A percentile compares a stretch with the other conserved stretches of the same genome.
These are phyloP conservation scores for Epinephelus malabaricus DNA, from an alignment of 2,797 vertebrate species.

Conservation along the genomic window DNA sequence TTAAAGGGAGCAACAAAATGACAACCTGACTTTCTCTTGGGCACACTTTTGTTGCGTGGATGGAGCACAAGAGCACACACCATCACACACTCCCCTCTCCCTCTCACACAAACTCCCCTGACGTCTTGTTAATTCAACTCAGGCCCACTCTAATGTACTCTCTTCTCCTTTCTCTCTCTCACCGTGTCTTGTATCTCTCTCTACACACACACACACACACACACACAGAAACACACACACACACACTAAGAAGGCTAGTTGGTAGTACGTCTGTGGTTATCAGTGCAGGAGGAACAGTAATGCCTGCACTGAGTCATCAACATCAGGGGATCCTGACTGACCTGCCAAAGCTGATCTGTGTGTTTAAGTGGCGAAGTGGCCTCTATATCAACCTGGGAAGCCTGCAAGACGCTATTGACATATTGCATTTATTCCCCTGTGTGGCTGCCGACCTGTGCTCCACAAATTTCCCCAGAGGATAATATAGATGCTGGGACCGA, in stretches of 20 bases:
- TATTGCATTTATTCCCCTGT: slow-evolving; percentile 16
- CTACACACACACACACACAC: neutral
- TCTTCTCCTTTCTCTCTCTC: neutral
- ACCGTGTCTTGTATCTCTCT: neutral
- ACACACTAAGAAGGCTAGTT: neutral
- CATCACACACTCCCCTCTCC: slow-evolving; percentile 21
- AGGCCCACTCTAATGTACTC: slow-evolving; percentile 22
- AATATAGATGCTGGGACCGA: neutral
- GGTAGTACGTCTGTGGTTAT: slow-evolving; percentile 14
- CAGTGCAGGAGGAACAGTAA: slow-evolving; percentile 8
- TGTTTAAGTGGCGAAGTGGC: slow-evolving; percentile 38
- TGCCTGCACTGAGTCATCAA: slow-evolving; percentile 43
- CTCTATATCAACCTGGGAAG: slow-evolving; percentile 37
- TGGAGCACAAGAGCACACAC: neutral
- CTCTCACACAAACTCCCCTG: slow-evolving; percentile 41
- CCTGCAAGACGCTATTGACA: neutral
- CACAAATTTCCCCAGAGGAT: slow-evolving; percentile 51
- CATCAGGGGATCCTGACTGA: slow-evolving; percentile 42
- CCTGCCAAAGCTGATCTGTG: slow-evolving; percentile 48
- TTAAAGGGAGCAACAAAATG: slow-evolving; percentile 13
- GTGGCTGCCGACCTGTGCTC: slow-evolving; percentile 25
- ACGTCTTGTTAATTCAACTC: slow-evolving; percentile 58
- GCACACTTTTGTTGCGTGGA: neutral
- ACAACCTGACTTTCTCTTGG: slow-evolving; percentile 19
- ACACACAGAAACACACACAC: slow-evolving; percentile 14